Conservation (phyloP, 2,888 invertebrate genomes). For the Eilema griseolum region DNA sequence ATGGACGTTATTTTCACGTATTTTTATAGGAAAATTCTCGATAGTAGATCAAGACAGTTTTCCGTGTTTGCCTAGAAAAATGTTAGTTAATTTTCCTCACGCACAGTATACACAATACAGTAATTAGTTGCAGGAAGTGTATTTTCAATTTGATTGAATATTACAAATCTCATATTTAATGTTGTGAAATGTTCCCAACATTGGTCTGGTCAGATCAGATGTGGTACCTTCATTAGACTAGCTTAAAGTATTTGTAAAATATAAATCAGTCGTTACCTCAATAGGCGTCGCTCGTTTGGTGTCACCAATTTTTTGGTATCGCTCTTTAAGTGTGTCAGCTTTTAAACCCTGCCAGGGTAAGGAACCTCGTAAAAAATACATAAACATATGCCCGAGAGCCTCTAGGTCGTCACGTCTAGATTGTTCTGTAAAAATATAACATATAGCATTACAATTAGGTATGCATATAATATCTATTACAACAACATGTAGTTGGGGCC, state of each 20-base stretch:
- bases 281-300: conserved; percentile 99
- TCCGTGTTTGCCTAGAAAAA: no score
- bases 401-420: conserved; percentile 99
- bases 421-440: conserved; percentile 91
- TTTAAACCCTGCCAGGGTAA: conserved; percentile 99
- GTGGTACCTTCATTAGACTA: neutral
- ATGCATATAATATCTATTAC: no score
- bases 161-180: neutral
- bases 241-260: neutral
- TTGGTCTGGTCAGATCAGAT: neutral
- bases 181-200: neutral
- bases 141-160: no score
- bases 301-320: conserved; percentile 99
- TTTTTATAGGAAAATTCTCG: no score
- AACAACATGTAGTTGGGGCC: no score
- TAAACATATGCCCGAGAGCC: conserved; percentile 99
- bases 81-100: no score
- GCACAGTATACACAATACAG: no score
- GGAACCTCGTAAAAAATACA: conserved; percentile 99
- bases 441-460: neutral
- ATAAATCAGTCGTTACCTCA: conserved; percentile 88
- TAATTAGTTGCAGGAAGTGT: no score
- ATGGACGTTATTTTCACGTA: no score
- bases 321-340: conserved; percentile 99
- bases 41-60: no score